Evolutionary conservation across 2,888 invertebrate species (phyloP).

Genomic region (Catocala fraxini): DNA sequence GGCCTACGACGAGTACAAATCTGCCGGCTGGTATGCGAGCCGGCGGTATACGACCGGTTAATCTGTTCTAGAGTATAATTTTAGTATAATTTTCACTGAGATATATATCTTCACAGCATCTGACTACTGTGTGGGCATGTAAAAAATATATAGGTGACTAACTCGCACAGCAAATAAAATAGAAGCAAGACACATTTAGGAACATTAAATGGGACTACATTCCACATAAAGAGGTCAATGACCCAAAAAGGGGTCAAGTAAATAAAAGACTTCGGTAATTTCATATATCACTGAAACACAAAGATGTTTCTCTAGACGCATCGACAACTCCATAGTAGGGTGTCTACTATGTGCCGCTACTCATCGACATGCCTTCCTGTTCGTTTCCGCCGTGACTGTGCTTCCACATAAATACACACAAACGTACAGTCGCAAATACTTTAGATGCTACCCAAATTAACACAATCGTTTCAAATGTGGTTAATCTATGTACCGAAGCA

Average conservation of each 20-base stretch:
- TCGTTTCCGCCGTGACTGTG: constrained; percentile 34
- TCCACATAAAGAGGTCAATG: constrained; percentile 63
- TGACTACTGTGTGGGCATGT: constrained; percentile 22
- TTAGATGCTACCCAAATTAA: constrained; percentile 8
- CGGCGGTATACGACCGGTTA: too few species aligned
- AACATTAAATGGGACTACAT: constrained; percentile 26
- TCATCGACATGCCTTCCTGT: constrained; percentile 57
- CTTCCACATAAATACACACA: constrained; percentile 31
- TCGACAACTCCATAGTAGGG: constrained; percentile 30
- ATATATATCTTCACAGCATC: too few species aligned
- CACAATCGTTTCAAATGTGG: constrained; percentile 8
- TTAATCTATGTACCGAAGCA: constrained; percentile 24
- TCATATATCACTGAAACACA: constrained; percentile 28
- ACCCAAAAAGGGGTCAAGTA: constrained; percentile 67
- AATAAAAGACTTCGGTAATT: constrained; percentile 53
- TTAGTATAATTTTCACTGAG: too few species aligned
- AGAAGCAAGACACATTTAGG: constrained; percentile 23
- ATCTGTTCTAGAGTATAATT: too few species aligned
- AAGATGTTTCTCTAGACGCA: constrained; percentile 32
- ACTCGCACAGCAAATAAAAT: constrained; percentile 45
- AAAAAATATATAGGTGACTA: constrained; percentile 28
- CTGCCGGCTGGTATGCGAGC: too few species aligned
- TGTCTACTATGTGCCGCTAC: constrained; percentile 43
- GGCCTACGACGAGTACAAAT: too few species aligned
- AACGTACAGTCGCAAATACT: constrained; percentile 1